A percentile compares a stretch with the other conserved stretches of the same genome.
These are phyloP conservation scores for Pyrgus malvae DNA, from an alignment of 2,888 invertebrate species.

Conservation along the genomic window DNA sequence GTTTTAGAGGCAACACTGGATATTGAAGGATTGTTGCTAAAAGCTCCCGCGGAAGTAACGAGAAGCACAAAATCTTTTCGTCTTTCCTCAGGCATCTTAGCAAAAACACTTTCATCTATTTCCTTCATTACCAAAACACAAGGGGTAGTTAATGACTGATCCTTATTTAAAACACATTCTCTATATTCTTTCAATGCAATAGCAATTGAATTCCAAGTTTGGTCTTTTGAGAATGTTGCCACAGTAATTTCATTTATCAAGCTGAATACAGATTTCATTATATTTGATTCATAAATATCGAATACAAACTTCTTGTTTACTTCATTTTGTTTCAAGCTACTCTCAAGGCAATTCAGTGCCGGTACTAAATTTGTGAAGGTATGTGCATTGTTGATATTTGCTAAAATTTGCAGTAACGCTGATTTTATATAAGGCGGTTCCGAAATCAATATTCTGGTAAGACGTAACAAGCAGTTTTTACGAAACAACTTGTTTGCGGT, in stretches of 20 bases:
- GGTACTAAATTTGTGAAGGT: conserved; percentile 64
- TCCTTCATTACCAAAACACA: conserved; percentile 80
- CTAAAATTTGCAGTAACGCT: conserved; percentile 69
- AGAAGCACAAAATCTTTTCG: conserved; percentile 74
- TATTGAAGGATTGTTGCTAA: conserved; percentile 82
- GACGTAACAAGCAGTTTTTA: conserved; percentile 60
- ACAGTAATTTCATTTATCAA: conserved; percentile 79
- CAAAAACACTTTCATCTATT: conserved; percentile 80
- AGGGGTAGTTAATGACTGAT: conserved; percentile 57
- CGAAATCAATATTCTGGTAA: conserved; percentile 58
- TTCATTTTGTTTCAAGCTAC: conserved; percentile 46
- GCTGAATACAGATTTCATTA: conserved; percentile 78
- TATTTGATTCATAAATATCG: conserved; percentile 74
- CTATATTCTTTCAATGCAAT: conserved; percentile 77
- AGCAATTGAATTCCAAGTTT: conserved; percentile 83
- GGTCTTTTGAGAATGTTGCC: conserved; percentile 59
- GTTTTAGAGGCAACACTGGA: conserved; percentile 83
- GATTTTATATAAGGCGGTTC: conserved; percentile 72
- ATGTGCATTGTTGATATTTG: conserved; percentile 66
- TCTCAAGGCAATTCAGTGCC: conserved; percentile 50
- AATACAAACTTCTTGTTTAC: conserved; percentile 53
- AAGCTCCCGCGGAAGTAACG: conserved; percentile 80
- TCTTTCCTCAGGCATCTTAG: conserved; percentile 66
- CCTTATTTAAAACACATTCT: conserved; percentile 62
- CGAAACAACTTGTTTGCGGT: conserved; percentile 64